Conservation (phyloP, 2,888 invertebrate genomes). For the Habrosyne pyritoides region DNA sequence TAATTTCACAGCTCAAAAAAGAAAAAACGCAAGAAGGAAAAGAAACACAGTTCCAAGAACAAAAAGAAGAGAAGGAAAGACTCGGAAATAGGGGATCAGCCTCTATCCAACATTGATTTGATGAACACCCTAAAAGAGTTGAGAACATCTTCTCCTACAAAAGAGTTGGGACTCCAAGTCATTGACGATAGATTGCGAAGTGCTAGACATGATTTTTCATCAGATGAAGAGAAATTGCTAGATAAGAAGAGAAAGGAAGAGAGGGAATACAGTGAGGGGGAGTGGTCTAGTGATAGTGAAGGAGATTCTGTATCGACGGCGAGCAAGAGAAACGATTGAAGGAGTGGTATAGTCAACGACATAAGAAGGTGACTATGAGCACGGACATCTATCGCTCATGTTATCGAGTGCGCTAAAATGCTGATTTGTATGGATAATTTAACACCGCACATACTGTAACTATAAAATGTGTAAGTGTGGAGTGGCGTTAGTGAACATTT, state of each 20-base stretch:
- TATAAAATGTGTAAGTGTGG: no score
- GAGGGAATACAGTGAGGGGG: slow-evolving; percentile 73
- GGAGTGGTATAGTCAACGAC: neutral
- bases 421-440: no score
- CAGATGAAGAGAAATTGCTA: slow-evolving; percentile 19
- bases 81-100: slow-evolving; percentile 38
- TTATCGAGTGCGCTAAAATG: no score
- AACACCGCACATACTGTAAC: no score
- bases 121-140: slow-evolving; percentile 66
- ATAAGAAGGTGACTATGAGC: no score
- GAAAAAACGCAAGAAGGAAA: slow-evolving; percentile 71
- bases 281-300: slow-evolving; percentile 76
- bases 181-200: slow-evolving; percentile 32
- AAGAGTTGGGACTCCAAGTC: slow-evolving; percentile 50
- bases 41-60: slow-evolving; percentile 55
- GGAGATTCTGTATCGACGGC: slow-evolving; percentile 52
- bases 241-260: slow-evolving; percentile 48
- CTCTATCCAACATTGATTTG: slow-evolving; percentile 59
- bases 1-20: slow-evolving; percentile 54
- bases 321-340: slow-evolving; percentile 29
- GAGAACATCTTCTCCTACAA: slow-evolving; percentile 64
- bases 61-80: slow-evolving; percentile 56
- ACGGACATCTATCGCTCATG: no score
- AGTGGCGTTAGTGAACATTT: no score
- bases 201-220: slow-evolving; percentile 34